phyloP scores from a whole-genome alignment of 2,888 invertebrate species.

The Hedya salicella region DNA sequence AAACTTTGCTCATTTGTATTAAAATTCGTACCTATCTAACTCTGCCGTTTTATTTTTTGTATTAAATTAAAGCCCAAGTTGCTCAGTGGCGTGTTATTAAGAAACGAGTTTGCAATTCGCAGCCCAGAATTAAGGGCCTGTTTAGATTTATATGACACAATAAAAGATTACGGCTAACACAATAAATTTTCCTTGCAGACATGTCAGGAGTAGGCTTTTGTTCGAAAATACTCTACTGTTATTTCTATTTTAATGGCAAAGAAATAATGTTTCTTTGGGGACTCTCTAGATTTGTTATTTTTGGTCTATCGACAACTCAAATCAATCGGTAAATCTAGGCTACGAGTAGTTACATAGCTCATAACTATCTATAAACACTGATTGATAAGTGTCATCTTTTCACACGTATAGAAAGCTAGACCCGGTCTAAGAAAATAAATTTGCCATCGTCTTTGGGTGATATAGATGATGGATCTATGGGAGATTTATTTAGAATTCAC shows the following conservation, averaged over 20 bases:
- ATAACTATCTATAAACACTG: background rate
- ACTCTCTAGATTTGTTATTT: constrained; percentile 10
- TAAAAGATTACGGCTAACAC: constrained; percentile 27
- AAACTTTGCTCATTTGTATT: constrained; percentile 67
- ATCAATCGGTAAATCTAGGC: constrained; percentile 1
- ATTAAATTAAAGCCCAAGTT: constrained; percentile 39
- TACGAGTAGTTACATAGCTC: too few relatives aligned
- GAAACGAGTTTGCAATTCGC: constrained; percentile 21
- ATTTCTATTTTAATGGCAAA: constrained; percentile 19
- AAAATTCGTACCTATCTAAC: constrained; percentile 60
- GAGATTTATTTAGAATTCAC: constrained; percentile 14
- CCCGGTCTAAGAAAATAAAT: constrained; percentile 32
- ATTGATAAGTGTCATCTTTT: constrained; percentile 32
- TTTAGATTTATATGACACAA: constrained; percentile 17
- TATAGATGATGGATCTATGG: constrained; percentile 31
- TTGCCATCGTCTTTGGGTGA: constrained; percentile 20
- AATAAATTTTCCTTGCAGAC: constrained; percentile 27
- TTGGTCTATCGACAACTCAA: background rate
- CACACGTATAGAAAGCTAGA: constrained; percentile 29
- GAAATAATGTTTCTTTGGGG: constrained; percentile 17
- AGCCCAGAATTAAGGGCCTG: constrained; percentile 14
- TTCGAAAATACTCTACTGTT: constrained; percentile 15
- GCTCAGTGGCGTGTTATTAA: constrained; percentile 47
- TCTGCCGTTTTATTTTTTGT: constrained; percentile 56
- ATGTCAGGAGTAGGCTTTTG: constrained; percentile 23